These are phyloP conservation scores for Lycaon pictus DNA, from an alignment of 2,113 vertebrate genomes.

Conservation along the genomic window DNA sequence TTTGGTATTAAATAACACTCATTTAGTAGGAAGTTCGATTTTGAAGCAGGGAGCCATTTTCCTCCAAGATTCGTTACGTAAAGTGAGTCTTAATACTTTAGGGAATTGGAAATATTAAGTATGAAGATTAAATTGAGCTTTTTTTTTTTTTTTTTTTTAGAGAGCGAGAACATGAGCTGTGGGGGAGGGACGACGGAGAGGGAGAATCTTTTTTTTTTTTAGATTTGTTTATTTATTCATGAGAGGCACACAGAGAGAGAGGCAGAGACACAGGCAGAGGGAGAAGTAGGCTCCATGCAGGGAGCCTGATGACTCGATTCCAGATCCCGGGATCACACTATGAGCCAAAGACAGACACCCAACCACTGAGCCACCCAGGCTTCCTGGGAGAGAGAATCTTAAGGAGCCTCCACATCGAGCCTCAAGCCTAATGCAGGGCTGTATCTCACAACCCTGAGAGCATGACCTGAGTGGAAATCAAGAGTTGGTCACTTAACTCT, in stretches of 20 bases:
- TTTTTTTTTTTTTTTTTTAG: not conserved
- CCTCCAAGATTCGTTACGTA: not conserved
- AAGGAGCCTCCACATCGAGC: not conserved
- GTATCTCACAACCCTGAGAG: not conserved
- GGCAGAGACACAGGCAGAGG: not conserved
- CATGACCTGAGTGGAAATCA: not conserved
- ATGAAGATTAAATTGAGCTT: constrained; percentile 39
- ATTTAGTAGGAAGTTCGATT: constrained; percentile 45
- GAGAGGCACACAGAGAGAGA: too few relatives aligned
- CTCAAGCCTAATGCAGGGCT: not conserved
- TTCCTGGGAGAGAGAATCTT: not conserved
- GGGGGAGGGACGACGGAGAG: not conserved
- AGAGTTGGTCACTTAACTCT: not conserved
- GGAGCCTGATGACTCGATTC: too few relatives aligned
- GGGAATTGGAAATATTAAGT: constrained; percentile 20
- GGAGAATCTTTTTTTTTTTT: too few relatives aligned
- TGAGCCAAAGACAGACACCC: too few relatives aligned
- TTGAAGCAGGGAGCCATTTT: not conserved
- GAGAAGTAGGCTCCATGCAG: not conserved
- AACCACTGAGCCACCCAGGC: too few relatives aligned
- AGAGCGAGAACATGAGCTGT: not conserved
- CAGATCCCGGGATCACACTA: too few relatives aligned
- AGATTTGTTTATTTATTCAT: too few relatives aligned
- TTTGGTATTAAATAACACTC: constrained; percentile 24
- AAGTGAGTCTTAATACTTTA: not conserved